Percentiles rank a stretch among this genome's conserved stretches.
Evolutionary conservation across 2,797 vertebrate genomes (phyloP).

Genomic region (Meriones psammophilus): DNA sequence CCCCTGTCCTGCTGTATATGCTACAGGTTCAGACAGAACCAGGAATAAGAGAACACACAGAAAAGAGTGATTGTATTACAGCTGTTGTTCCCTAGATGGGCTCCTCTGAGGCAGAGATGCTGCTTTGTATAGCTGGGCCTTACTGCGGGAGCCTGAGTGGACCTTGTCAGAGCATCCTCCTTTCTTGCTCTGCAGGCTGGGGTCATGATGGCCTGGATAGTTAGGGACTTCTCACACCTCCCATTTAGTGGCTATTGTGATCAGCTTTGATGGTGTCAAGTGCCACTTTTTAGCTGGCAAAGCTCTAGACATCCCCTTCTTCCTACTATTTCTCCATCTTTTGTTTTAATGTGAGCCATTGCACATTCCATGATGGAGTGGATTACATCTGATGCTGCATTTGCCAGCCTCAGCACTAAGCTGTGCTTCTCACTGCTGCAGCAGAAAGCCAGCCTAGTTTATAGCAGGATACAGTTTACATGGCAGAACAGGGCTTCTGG

Average conservation of each 20-base stretch:
- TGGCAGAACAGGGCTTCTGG: neutral
- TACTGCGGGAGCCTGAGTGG: neutral
- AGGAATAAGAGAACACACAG: neutral
- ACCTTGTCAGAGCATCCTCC: neutral
- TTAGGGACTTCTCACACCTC: neutral
- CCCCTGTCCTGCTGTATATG: neutral
- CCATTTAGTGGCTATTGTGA: neutral
- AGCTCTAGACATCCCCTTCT: neutral
- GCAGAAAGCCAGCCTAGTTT: neutral
- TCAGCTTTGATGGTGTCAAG: neutral
- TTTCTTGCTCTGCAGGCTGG: neutral
- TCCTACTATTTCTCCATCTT: neutral
- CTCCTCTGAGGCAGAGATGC: neutral
- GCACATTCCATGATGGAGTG: constrained; percentile 83
- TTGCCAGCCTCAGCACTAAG: constrained; percentile 81
- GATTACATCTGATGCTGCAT: constrained; percentile 84
- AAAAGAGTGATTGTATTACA: neutral
- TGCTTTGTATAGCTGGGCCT: constrained; percentile 38
- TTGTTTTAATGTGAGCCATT: constrained; percentile 1
- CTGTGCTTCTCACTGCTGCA: constrained; percentile 34
- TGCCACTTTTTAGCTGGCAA: neutral
- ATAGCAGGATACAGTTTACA: neutral
- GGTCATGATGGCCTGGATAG: neutral
- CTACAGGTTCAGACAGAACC: neutral
- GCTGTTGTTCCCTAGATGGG: constrained; percentile 28